Percentiles rank a stretch among this genome's conserved stretches.
phyloP scores from a whole-genome alignment of 2,797 vertebrate species.

The Mionectes olivaceus region DNA sequence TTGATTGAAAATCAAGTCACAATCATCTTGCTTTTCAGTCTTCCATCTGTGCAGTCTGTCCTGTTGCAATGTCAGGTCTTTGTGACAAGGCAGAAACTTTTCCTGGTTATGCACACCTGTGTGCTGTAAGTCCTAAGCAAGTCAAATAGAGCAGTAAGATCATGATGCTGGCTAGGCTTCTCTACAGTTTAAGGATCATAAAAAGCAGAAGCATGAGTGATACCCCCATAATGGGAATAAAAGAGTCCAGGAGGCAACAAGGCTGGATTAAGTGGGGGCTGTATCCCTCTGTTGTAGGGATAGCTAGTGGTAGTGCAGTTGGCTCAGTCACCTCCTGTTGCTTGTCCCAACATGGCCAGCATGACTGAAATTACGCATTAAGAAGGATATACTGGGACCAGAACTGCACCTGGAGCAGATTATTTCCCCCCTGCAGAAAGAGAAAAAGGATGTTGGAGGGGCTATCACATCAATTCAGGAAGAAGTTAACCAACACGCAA shows the following conservation, averaged over 20 bases:
- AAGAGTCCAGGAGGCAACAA: neutral
- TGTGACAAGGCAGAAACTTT: neutral
- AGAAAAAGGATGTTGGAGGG: neutral
- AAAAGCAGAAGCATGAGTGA: neutral
- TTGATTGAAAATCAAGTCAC: neutral
- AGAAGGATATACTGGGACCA: neutral
- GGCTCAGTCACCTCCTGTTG: neutral
- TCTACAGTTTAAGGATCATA: neutral
- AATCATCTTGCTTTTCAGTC: neutral
- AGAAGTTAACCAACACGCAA: neutral
- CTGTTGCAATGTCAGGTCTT: neutral
- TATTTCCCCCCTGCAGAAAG: neutral
- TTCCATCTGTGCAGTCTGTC: rapidly evolving
- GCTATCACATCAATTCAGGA: neutral
- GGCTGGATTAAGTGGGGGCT: neutral
- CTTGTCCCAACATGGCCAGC: neutral
- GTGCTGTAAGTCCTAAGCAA: neutral
- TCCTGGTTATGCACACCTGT: rapidly evolving
- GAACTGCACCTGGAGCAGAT: neutral
- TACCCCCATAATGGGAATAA: neutral
- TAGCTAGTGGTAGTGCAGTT: neutral
- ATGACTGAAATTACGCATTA: neutral
- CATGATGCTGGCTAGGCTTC: neutral
- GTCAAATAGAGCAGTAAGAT: neutral
- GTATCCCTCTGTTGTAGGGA: neutral